Evolutionary conservation across 2,797 vertebrate genomes (phyloP).

Genomic region (Kryptopterus vitreolus): DNA sequence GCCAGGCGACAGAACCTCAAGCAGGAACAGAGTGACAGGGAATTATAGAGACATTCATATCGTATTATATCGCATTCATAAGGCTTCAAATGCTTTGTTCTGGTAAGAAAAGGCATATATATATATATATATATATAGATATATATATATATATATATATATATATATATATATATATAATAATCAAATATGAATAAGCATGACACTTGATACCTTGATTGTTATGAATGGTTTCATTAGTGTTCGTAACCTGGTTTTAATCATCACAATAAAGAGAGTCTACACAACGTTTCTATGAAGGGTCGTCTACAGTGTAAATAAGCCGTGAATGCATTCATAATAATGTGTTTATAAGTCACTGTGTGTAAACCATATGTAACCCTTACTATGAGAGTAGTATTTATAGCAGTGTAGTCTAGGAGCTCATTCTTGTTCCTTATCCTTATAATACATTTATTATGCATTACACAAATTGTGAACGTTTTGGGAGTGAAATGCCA

Average conservation of each 20-base stretch:
- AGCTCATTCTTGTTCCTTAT: too few species aligned
- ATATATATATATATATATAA: too few species aligned
- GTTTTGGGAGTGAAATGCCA: too few species aligned
- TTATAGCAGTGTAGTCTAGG: too few species aligned
- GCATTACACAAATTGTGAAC: too few species aligned
- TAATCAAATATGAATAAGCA: neutral
- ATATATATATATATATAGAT: too few species aligned
- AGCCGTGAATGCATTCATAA: neutral
- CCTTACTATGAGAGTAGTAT: too few species aligned
- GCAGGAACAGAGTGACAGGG: neutral
- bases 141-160: too few species aligned
- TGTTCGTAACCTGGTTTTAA: neutral
- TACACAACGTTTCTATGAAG: neutral
- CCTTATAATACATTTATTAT: too few species aligned
- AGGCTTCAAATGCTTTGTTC: neutral
- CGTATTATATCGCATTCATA: neutral
- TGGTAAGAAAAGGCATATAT: too few species aligned
- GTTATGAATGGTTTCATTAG: too few species aligned
- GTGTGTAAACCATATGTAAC: too few species aligned
- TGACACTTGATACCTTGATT: neutral
- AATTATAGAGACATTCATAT: slow-evolving; percentile 29
- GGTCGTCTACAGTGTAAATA: neutral
- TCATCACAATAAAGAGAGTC: neutral
- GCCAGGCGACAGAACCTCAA: slow-evolving; percentile 66
- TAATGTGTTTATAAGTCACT: neutral